A percentile compares a stretch with the other conserved stretches of the same genome.
Conservation (phyloP, 1,140 invertebrate genomes). For the Cyphomyrmex costatus region DNA sequence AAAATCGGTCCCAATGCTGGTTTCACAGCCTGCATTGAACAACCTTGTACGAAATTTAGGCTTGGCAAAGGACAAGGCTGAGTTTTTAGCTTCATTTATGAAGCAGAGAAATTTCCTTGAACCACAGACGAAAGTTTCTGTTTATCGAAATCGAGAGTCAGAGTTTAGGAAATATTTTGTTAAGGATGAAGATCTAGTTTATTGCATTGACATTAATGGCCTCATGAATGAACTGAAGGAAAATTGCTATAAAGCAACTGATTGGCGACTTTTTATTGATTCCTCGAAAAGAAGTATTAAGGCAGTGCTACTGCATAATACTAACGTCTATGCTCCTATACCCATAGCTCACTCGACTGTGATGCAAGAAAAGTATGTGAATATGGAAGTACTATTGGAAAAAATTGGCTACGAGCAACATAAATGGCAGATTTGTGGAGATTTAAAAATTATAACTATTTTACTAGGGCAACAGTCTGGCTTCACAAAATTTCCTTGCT, state of each 20-base stretch:
- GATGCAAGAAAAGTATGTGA: neutral
- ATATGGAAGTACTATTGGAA: neutral
- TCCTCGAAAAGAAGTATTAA: constrained; percentile 14
- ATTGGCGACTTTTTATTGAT: constrained; percentile 6
- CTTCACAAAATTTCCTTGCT: constrained; percentile 23
- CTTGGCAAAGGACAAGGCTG: neutral
- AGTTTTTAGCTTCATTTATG: neutral
- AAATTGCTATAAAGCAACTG: neutral
- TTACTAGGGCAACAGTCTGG: neutral
- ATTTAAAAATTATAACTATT: constrained; percentile 11
- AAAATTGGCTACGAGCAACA: constrained; percentile 24
- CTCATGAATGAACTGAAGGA: neutral
- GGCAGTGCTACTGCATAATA: constrained; percentile 10
- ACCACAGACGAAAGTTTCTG: neutral
- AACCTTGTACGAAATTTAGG: neutral
- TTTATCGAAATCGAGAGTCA: constrained; percentile 9
- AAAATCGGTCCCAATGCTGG: neutral
- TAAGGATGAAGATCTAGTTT: neutral
- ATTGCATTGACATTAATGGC: neutral
- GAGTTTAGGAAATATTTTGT: neutral
- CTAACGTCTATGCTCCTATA: neutral
- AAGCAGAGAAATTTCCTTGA: neutral
- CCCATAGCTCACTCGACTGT: neutral
- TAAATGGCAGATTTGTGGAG: constrained; percentile 13
- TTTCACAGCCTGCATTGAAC: neutral